These are phyloP conservation scores for Prosopocoilus inquinatus DNA, from an alignment of 2,888 invertebrate species.

Conservation along the genomic window DNA sequence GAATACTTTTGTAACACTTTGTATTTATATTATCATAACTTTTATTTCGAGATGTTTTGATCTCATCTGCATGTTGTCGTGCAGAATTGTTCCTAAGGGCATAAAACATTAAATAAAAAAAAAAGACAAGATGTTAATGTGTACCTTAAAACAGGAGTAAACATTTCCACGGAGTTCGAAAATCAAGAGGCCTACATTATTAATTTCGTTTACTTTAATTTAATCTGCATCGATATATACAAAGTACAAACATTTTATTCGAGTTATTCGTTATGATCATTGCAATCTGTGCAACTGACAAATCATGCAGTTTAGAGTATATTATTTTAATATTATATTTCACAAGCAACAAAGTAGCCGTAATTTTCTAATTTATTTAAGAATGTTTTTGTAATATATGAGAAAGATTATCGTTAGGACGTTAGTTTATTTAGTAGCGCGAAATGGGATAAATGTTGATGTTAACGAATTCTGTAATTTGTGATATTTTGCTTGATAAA, in stretches of 20 bases:
- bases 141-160: too few relatives aligned
- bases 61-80: slow-evolving; percentile 38
- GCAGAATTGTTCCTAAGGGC: slow-evolving; percentile 37
- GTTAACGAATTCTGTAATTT: slow-evolving; percentile 1
- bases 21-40: slow-evolving; percentile 5
- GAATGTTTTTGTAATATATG: slow-evolving; percentile 25
- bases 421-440: slow-evolving; percentile 28
- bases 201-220: not conserved
- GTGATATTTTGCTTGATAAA: not conserved
- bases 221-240: not conserved
- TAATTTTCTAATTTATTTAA: slow-evolving; percentile 26
- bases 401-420: slow-evolving; percentile 37
- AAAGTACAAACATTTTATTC: slow-evolving; percentile 13
- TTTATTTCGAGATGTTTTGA: slow-evolving; percentile 33
- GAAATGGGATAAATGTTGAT: slow-evolving; percentile 2
- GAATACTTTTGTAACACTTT: not conserved
- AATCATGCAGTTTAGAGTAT: slow-evolving; percentile 12
- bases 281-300: slow-evolving; percentile 16
- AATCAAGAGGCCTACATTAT: not conserved
- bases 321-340: slow-evolving; percentile 10
- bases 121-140: too few relatives aligned
- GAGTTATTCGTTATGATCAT: not conserved
- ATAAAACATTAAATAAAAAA: slow-evolving; percentile 18
- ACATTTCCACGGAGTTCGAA: not conserved
- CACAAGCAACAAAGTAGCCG: slow-evolving; percentile 15